Base-by-base conservation (phyloP, 2,888 invertebrate genomes). In the Pristionchus arcanus region DNA sequence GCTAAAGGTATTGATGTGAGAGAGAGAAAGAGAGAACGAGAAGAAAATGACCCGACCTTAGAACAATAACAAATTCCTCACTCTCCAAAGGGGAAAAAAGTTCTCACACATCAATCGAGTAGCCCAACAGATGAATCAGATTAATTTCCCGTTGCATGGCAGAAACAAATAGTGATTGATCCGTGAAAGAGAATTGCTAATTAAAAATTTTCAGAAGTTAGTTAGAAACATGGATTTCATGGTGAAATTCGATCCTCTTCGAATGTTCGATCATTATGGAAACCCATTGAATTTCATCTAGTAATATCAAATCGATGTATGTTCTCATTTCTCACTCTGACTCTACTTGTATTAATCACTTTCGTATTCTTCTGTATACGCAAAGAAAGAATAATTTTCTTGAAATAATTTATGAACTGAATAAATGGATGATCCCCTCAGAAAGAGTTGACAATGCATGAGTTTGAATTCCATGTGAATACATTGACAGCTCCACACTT, bases 401-500 rank as follows among this genome's bases (percentile, higher is more conserved):
- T 16, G 16, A 31, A 31, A 71, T 71, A 71, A 31, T 71, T 71
- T 71, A 71, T 71, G 15, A 15, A 71, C 28, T 7, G 42, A 77
- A 42, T 42, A 25, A 55, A 34, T 5, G 11, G 53, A 16, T 4
- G 11, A 49, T 25, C 7, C 49, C 16, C 21, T 87, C 49, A 87
- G 63, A 87, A 87, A 7, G 63, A 68, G 49, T 87, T 49, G 42
- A 87, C 49, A 68, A 68, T 66, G 77, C 90, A 90, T 11, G 86
- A 83, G n/a, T 84, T 84, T 2, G 87, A 63, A 28, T 92, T 94
- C 92, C 95, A 95, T 55, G 94, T 92, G 92, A 95, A 96, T 4
- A 96, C 95, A 91, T 95, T 96, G 59, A 95, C 92, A 90, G 93
- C 94, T 49, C 96, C 96, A 92, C 96, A 96, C 87, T 94, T 93